Conservation (phyloP, 92 coral and sea anemone species). For the Porites cylindrica region DNA sequence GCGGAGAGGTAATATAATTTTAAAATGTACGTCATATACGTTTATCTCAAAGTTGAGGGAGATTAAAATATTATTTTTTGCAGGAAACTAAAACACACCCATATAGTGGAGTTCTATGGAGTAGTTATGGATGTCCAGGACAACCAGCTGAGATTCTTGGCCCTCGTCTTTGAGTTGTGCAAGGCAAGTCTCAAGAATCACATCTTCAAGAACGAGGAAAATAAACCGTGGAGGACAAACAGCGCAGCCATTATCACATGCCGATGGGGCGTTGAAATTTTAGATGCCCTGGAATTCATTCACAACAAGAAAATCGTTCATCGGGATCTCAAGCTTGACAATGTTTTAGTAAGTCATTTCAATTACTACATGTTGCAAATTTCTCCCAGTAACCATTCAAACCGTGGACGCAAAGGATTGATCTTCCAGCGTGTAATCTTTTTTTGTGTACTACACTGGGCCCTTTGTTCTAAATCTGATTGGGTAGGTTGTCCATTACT, state of each 20-base stretch:
- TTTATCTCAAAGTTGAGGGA: too few species aligned
- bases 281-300: constrained; percentile 25
- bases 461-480: too few species aligned
- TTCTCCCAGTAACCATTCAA: too few species aligned
- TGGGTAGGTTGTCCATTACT: too few species aligned
- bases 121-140: constrained; percentile 13
- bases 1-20: too few species aligned
- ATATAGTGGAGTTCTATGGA: constrained; percentile 28
- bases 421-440: too few species aligned
- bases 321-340: constrained; percentile 42
- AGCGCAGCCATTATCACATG: not conserved
- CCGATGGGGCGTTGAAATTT: constrained; percentile 24
- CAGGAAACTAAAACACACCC: constrained; percentile 15
- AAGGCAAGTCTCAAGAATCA: constrained; percentile 7
- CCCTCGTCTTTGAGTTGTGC: constrained; percentile 28
- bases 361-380: too few species aligned
- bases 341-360: constrained; percentile 24
- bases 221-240: constrained; percentile 20
- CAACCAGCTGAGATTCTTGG: not conserved
- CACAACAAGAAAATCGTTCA: constrained; percentile 19
- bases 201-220: constrained; percentile 10
- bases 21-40: too few species aligned
- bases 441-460: too few species aligned
- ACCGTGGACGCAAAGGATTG: too few species aligned
- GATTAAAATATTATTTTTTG: not conserved